Conservation (phyloP, 2,797 vertebrate genomes). For the Rhynchonycteris naso region DNA sequence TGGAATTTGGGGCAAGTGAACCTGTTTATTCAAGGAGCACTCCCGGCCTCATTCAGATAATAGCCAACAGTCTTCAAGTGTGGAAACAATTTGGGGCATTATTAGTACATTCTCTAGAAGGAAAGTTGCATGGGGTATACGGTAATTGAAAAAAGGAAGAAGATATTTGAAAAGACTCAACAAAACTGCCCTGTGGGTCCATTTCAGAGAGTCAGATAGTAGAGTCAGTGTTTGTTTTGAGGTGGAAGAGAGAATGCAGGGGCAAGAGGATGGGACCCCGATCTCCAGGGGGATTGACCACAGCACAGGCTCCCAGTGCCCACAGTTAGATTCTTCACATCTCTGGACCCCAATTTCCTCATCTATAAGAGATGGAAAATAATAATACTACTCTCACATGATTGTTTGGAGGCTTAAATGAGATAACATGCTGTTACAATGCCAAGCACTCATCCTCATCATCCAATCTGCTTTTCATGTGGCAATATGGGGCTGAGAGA, state of each 20-base stretch:
- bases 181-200: neutral
- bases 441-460: neutral
- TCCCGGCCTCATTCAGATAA: neutral
- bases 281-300: neutral
- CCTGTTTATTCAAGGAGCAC: neutral
- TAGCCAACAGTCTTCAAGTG: neutral
- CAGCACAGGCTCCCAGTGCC: neutral
- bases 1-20: neutral
- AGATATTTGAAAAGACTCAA: neutral
- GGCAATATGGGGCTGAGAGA: neutral
- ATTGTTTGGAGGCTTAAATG: neutral
- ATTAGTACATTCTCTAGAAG: neutral
- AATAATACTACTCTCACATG: neutral
- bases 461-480: neutral
- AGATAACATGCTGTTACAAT: neutral
- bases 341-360: neutral
- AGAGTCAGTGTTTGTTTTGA: neutral
- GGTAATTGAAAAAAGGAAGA: slow-evolving; percentile 32
- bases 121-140: neutral
- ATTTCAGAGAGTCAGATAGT: neutral
- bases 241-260: neutral
- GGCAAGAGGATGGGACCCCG: neutral
- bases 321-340: neutral
- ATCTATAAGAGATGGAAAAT: neutral
- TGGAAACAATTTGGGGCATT: neutral